Base-by-base conservation (phyloP, 2,113 vertebrate genomes). In the Telmatochromis sp. region DNA sequence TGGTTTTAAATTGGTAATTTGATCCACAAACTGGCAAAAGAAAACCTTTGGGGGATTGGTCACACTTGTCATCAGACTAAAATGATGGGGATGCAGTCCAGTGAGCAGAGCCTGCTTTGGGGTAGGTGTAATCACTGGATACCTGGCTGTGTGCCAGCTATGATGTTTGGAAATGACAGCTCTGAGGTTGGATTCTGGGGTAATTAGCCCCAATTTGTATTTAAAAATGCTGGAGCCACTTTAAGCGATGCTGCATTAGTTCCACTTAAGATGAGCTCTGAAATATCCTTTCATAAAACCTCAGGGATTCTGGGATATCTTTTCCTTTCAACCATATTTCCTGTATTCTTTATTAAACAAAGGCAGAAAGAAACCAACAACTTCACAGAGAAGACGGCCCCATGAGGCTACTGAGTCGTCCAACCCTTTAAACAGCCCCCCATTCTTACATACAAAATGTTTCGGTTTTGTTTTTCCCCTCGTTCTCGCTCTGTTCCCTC, bases 151-250 rank as follows among this genome's bases (percentile, higher is more conserved):
- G 78, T 68, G 89, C 90, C 94, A 93, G 28, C 45, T 60, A 21
- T 33, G 55, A 65, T 23, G 80, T 83, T 85, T 85, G 78, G 81
- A 89, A 87, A 84, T 81, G 91, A 93, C 92, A 91, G 83, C 79
- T 85, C 88, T 4, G 68, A 84, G 80, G 90, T 89, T 91, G 86
- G 90, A 94, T 81, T 93, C 53, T 84, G 31, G 55, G 87, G 92
- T 95, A 96, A 96, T 96, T 96, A 96, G 95, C 90, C 93, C 94
- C 95, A 96, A 97, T 96, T 97, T 96, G 96, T 96, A 95, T 95
- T 42, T 63, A 91, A 84, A 94, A 89, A 91, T 89, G 88, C 82
- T 93, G 94, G 89, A 88, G 90, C 90, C 92, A 91, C 88, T 95
- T 89, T 83, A 92, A 94, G 85, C 84, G 85, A 95, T 88, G 93